Percentiles rank a stretch among this genome's conserved stretches.
Conservation (phyloP, 2,113 vertebrate genomes). For the Scomber scombrus region DNA sequence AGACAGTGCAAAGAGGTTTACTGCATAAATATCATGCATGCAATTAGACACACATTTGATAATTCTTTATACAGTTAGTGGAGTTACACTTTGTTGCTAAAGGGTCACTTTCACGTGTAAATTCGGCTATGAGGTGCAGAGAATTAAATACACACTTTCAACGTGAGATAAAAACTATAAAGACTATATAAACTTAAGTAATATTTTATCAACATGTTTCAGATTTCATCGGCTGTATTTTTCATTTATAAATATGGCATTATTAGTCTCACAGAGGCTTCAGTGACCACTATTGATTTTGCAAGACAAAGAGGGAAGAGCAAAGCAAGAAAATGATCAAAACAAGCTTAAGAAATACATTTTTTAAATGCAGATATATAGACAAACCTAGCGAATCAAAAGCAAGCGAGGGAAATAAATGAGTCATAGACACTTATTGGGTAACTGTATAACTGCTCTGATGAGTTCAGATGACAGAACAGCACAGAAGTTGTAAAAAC, state of each 20-base stretch:
- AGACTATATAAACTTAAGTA: background rate
- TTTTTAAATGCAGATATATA: background rate
- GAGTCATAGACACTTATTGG: background rate
- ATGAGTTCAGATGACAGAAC: conserved; percentile 8
- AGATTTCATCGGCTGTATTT: background rate
- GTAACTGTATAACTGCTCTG: conserved; percentile 4
- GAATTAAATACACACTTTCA: background rate
- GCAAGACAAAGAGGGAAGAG: background rate
- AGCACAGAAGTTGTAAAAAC: conserved; percentile 6
- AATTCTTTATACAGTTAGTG: background rate
- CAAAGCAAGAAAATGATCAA: background rate
- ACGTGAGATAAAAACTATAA: background rate
- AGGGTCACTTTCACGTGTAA: background rate
- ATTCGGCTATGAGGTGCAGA: background rate
- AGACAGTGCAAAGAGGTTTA: background rate
- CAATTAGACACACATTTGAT: conserved; percentile 1
- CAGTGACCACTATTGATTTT: background rate
- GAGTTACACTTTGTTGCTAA: background rate
- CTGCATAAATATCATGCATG: background rate
- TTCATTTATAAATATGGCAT: background rate
- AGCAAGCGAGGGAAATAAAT: background rate
- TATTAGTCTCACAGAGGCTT: background rate
- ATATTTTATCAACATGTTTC: background rate
- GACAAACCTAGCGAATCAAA: background rate
- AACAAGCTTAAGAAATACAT: background rate